Base-by-base conservation (phyloP, 2,888 invertebrate genomes). In the Thecocarcelia acutangulata region DNA sequence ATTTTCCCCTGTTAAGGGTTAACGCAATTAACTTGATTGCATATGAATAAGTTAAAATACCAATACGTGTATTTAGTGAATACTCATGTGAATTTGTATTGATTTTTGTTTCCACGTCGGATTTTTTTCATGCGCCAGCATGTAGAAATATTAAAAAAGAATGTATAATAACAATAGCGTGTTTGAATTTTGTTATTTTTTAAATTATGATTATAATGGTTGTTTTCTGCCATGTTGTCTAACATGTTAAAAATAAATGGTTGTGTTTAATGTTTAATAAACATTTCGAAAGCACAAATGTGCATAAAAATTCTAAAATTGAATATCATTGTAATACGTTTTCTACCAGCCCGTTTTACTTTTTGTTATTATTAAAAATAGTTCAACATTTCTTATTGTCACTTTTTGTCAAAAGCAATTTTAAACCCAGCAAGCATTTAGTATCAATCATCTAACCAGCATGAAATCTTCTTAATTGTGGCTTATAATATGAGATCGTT, bases 21-120 rank as follows among this genome's bases (percentile, higher is more conserved):
- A 70, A 77, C 13, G 37, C 56, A 70, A 63, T 77, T 63, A 70
- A 54, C 11, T 63, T 77, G 70, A 77, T 77, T 77, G 63, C 40
- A 77, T 63, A 63, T 54, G 24, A 70, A 50, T 59, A 66, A 19
- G 13, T 37, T 70, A 50, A 54, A 70, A 40, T 48, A 24, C 28
- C 8, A 11, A 52, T 52, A 54, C 42, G 11, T 28, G 54, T 54
- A 33, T 48, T 58, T 48, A 12, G 58, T 24, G 48, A 50, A 59
- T 59, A 72, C 9, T 33, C 33, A 33, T 9, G 9, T 17, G 56
- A 40, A 42, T 28, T 59, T 50, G 9, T 72, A 72, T 72, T 59
- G 70, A 72, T 72, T 72, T 58, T 69, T 46, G 56, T 56, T 69
- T 46, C 17, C 13, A 46, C 33, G 44, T 19, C n/a, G 21, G 9